phyloP scores from a whole-genome alignment of 2,113 vertebrate genomes.

The Daphoenositta chrysoptera region DNA sequence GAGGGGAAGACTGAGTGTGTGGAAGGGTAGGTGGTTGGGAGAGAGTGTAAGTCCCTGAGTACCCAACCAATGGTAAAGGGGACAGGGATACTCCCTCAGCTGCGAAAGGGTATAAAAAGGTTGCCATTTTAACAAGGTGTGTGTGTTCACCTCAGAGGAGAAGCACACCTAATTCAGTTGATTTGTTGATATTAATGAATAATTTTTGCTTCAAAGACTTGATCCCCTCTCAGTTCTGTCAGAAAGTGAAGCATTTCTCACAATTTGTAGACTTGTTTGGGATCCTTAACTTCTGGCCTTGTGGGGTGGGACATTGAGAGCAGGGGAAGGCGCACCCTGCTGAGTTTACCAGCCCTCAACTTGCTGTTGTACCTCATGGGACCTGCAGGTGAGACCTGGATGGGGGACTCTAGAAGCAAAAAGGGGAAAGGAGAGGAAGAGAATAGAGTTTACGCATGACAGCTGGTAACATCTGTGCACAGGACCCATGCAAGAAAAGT shows the following conservation, averaged over 20 bases:
- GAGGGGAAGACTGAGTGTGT: no score
- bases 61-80: background rate
- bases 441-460: rapidly evolving
- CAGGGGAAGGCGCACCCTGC: rapidly evolving
- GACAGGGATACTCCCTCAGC: no score
- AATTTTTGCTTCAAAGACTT: background rate
- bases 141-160: background rate
- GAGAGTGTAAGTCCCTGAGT: background rate
- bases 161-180: background rate
- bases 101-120: background rate
- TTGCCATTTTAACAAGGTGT: background rate
- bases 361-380: background rate
- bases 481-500: background rate
- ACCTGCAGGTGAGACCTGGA: background rate
- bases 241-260: background rate
- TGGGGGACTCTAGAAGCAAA: background rate
- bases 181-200: background rate
- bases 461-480: background rate
- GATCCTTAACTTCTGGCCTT: background rate
- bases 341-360: background rate
- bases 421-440: background rate
- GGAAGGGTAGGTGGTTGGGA: rapidly evolving
- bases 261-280: background rate
- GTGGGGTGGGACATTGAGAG: background rate
- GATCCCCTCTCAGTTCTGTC: background rate